Evolutionary conservation across 2,797 vertebrate genomes (phyloP), one percentile per base, ranked within the genome.

Genomic region (Gymnoscopelus microlampas): DNA sequence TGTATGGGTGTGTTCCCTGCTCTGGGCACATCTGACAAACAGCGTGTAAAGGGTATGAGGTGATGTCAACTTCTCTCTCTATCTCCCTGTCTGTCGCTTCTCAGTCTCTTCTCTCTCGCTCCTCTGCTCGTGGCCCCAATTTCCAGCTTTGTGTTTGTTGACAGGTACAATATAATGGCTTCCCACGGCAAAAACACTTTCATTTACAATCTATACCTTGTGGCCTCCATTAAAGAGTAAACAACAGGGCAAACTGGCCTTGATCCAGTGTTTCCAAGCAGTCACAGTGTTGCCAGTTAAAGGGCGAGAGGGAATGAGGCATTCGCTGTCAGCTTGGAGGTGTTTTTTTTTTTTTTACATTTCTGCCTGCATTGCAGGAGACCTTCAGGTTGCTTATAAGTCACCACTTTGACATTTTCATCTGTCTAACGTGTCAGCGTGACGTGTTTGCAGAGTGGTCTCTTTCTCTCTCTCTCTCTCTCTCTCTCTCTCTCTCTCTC

Each of bases 11-110:
- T 70, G 62, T 61, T 66, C 4, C 10, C 26, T 32, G 71, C 60
- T 68, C 60, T 39, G 44, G 62, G 73, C 57, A 63, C 71, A 39
- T 74, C 63, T 79, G 68, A 24, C 63, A 13, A 77, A 56, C 29
- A 63, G 47, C 64, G 49, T 68, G 47, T 29, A 29, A 65, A 63
- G 61, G 9, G 2, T 23, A 7, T 49, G 23, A 19, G 55, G 50
- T 29, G 53, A 72, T 54, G 63, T 65, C 56, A 60, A 59, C 47
- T 62, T 51, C 71, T 71, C 53, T 10, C 10, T 49, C 3, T 10
- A 6, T 49, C 53, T 58, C 14, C 48, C 55, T 35, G n/a, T 54
- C 53, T 54, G 13, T 64, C 6, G 14, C 54, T 35, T 66, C 29
- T 55, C 63, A 26, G 11, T 35, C 50, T 32, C n/a, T 47, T 53